Evolutionary conservation across 1,140 invertebrate species (phyloP), one percentile per base, ranked within the genome.

Genomic region (Arctopsyche grandis): DNA sequence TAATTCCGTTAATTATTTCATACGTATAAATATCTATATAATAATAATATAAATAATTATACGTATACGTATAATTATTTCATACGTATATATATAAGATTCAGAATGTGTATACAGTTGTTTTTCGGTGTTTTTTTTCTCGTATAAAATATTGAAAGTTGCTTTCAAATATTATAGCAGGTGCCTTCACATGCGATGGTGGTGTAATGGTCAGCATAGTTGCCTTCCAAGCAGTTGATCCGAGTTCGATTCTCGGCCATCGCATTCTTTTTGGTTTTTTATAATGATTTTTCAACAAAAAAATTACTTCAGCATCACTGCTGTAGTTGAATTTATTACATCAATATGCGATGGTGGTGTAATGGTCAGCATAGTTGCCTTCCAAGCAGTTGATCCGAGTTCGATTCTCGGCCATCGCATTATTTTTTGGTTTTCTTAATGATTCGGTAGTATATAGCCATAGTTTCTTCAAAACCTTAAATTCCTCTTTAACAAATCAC

Each of bases 211-310:
- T 91, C 86, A 91, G 89, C 91, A 91, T 91, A 91, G 90, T 91
- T 91, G 89, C 89, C 89, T 95, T 95, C 94, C 93, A 95, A 96
- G 94, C 94, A 95, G 92, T 94, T 94, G 94, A 95, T 93, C 94
- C 93, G 93, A 92, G 94, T 96, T 96, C 94, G 94, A 96, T 93
- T 96, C 94, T 93, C 94, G 93, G 93, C 92, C 92, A 92, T 93
- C 93, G 93, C 93, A 93, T 86, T 85, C 84, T 83, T 87, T 88
- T 86, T 80, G 1, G 7, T 38, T 38, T 38, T 38, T 38, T n/a
- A n/a, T n/a, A 46, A 9, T 16, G 19, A 9, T 60, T 60, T 60
- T 14, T 60, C 7, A 16, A 9, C 16, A 60, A 60, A 60, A 60
- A 9, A 60, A 16, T 46, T 9, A 46, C 14, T 46, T 46, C 14